These are phyloP conservation scores for Arenaria interpres DNA, from an alignment of 2,113 vertebrate species.

Conservation along the genomic window DNA sequence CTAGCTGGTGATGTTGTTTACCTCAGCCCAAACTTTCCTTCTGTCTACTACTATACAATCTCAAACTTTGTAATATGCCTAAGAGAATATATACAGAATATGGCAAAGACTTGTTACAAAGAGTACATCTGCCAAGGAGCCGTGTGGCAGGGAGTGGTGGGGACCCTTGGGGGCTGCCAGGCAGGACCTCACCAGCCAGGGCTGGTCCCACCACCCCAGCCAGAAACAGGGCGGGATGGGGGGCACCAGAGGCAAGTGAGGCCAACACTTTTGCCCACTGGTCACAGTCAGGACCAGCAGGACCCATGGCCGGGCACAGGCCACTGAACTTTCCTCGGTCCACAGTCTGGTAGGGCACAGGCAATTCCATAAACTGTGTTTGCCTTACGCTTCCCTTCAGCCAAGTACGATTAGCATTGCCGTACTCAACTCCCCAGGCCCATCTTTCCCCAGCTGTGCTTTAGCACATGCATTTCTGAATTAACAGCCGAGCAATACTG, in stretches of 20 bases:
- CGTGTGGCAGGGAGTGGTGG: fast-evolving
- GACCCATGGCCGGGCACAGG: background rate
- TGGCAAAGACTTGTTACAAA: background rate
- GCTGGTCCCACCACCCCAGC: background rate
- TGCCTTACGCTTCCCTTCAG: background rate
- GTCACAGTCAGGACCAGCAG: background rate
- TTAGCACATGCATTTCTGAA: background rate
- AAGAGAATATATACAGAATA: background rate
- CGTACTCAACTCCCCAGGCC: background rate
- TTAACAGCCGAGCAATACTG: background rate
- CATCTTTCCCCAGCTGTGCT: background rate
- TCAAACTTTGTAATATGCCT: background rate
- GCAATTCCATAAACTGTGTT: background rate
- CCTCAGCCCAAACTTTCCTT: background rate
- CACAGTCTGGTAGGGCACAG: background rate
- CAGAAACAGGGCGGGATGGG: background rate
- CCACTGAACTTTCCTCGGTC: background rate
- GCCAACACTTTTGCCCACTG: fast-evolving
- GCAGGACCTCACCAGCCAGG: background rate
- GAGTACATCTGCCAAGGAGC: background rate
- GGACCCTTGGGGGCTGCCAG: background rate
- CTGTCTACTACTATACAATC: background rate
- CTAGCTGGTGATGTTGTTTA: background rate
- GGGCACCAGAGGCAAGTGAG: fast-evolving
- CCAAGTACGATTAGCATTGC: fast-evolving